Percentiles rank a stretch among this genome's conserved stretches.
phyloP scores from a whole-genome alignment of 2,797 vertebrate genomes.

The Sebastes minor region DNA sequence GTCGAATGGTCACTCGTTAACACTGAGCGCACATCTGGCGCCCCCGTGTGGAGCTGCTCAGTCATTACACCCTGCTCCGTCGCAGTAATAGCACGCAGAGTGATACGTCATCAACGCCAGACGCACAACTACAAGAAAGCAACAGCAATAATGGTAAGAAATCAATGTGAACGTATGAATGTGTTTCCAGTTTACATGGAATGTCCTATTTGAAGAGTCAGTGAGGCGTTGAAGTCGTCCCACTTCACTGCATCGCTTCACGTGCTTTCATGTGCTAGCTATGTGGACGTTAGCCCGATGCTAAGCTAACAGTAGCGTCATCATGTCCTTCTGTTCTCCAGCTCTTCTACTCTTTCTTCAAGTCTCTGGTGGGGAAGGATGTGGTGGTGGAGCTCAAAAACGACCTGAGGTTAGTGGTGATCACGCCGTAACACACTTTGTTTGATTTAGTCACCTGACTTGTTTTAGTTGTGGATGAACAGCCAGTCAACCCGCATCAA shows the following conservation, averaged over 20 bases:
- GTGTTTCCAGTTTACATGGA: fast-evolving
- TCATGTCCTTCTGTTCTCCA: conserved; percentile 59
- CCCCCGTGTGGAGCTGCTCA: conserved; percentile 6
- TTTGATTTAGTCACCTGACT: too few relatives aligned
- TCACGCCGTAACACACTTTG: fast-evolving
- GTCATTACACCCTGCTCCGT: not conserved
- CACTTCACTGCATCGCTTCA: fast-evolving
- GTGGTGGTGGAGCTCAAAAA: conserved; percentile 98
- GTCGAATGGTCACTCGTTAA: not conserved
- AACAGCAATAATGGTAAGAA: conserved; percentile 67
- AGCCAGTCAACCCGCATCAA: too few relatives aligned
- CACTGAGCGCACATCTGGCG: conserved; percentile 18
- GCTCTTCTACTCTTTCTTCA: conserved; percentile 98
- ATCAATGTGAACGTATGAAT: fast-evolving
- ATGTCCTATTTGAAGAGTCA: fast-evolving
- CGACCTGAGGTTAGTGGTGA: conserved; percentile 86
- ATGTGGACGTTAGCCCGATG: conserved; percentile 12
- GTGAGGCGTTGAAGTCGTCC: fast-evolving
- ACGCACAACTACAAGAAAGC: conserved; percentile 11
- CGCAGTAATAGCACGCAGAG: conserved; percentile 1
- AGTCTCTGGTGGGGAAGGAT: conserved; percentile 95
- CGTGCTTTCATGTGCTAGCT: not conserved
- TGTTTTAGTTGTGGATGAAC: not conserved
- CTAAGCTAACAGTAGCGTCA: conserved; percentile 55
- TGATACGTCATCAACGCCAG: conserved; percentile 51